A percentile compares a stretch with the other conserved stretches of the same genome.
Conservation (phyloP, 2,113 vertebrate species). For the Cervus canadensis region DNA sequence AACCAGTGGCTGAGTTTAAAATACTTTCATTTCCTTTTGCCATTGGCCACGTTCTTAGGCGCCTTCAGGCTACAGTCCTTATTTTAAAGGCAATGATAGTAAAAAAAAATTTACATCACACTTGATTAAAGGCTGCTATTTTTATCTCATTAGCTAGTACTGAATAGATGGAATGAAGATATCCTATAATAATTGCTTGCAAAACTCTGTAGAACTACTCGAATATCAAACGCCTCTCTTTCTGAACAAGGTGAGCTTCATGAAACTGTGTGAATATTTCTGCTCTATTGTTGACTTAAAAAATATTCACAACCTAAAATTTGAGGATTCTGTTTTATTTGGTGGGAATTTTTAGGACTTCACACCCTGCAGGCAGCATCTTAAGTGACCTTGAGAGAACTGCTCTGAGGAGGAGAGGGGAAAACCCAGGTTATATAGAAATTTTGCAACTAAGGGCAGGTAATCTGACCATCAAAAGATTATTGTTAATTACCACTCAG, state of each 20-base stretch:
- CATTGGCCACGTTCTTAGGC: not conserved
- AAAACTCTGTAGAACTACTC: not conserved
- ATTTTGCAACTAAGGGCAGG: not conserved
- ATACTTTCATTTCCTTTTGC: not conserved
- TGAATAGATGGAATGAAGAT: not conserved
- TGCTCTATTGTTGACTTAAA: not conserved
- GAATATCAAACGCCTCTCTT: not conserved
- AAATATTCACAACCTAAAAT: not conserved
- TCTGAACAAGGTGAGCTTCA: not conserved
- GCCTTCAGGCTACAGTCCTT: not conserved
- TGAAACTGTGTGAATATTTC: constrained; percentile 2
- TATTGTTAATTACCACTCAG: not conserved
- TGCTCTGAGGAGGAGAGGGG: not conserved
- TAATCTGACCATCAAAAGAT: not conserved
- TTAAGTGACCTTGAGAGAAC: not conserved
- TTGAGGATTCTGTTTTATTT: not conserved
- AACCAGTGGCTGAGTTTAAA: not conserved
- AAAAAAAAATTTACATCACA: not conserved
- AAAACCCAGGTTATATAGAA: not conserved
- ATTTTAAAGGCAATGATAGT: not conserved
- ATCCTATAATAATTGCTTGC: not conserved
- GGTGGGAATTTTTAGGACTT: not conserved
- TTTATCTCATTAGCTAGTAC: not conserved
- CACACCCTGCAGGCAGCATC: not conserved
- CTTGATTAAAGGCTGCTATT: not conserved